Evolutionary conservation across 2,113 vertebrate genomes (phyloP), one percentile per base, ranked within the genome.

Genomic region (Leucosticte australis): DNA sequence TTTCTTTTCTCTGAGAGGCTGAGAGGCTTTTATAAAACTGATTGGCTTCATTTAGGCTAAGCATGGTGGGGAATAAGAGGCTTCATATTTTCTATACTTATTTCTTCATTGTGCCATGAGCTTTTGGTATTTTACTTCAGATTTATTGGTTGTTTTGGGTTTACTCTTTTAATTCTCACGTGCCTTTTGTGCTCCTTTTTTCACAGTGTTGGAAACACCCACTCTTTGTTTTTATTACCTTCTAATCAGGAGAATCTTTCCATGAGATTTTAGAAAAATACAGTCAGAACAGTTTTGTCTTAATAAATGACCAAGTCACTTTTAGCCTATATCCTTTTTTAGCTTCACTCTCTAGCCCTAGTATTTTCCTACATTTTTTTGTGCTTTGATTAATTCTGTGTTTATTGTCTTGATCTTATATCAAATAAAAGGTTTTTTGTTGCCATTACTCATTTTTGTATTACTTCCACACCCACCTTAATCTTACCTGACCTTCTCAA

Each of bases 131-230:
- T 69, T 74, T 74, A 26, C 17, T 70, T 39, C n/a, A 59, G 47
- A 63, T 67, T 78, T 10, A 37, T n/a, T 1, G 2, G 10, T 27
- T 37, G 15, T 49, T 62, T 73, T 4, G 16, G 5, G 14, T 83
- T 89, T 77, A 17, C 30, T 60, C 23, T 89, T 94, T 76, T 22
- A 77, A 39, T 81, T 73, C 35, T 49, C 8, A 18, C 7, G 2
- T 56, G 2, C 27, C 4, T 83, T 56, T 92, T 81, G 21, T 2
- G 0, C 1, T 0, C 14, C 37, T 74, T 46, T 88, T 73, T 64
- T 6, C 6, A 21, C 9, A 19, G 5, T 49, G 10, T 57, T 70
- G 35, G 28, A 46, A 94, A 35, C 14, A n/a, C 9, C 1, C 28
- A 46, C 21, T 70, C 10, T n/a, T 31, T 39, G 26, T 10, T 26